phyloP scores from a whole-genome alignment of 2,888 invertebrate genomes.

The Eristalinus aeneus region DNA sequence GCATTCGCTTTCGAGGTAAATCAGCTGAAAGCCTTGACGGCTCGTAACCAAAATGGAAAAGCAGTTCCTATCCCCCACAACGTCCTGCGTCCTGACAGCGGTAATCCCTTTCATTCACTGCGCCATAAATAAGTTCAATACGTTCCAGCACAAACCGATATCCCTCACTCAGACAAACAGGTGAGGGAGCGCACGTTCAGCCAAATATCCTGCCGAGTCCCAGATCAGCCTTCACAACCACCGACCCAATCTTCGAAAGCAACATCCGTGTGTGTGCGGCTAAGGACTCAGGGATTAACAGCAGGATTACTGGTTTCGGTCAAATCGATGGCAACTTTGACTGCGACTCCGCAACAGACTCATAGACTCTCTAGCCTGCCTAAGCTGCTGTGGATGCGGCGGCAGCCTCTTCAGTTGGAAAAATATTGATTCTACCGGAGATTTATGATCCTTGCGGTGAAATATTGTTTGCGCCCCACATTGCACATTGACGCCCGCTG shows the following conservation, averaged over 20 bases:
- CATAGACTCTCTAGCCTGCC: neutral
- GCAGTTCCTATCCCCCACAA: neutral
- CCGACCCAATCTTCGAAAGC: constrained; percentile 1
- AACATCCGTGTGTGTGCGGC: constrained; percentile 24
- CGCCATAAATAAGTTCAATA: constrained; percentile 70
- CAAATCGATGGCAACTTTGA: constrained; percentile 38
- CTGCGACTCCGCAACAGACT: constrained; percentile 21
- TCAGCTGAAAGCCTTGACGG: constrained; percentile 62
- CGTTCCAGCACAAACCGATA: constrained; percentile 30
- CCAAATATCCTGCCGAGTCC: constrained; percentile 14
- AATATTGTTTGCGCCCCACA: constrained; percentile 62
- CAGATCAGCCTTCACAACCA: neutral
- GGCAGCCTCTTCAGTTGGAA: constrained; percentile 48
- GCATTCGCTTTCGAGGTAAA: constrained; percentile 52
- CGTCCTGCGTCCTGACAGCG: constrained; percentile 7
- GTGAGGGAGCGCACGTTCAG: constrained; percentile 26
- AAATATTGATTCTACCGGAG: constrained; percentile 67
- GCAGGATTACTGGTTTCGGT: constrained; percentile 59
- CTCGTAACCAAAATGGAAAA: constrained; percentile 60
- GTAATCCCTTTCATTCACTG: constrained; percentile 62
- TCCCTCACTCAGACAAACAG: constrained; percentile 19
- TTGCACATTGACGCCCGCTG: constrained; percentile 10
- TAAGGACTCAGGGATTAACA: constrained; percentile 61
- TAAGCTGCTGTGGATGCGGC: neutral
- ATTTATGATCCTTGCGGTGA: constrained; percentile 70